A percentile compares a stretch with the other conserved stretches of the same genome.
These are phyloP conservation scores for Lissocephala sabroskyi DNA, from an alignment of 2,888 invertebrate species.

Conservation along the genomic window DNA sequence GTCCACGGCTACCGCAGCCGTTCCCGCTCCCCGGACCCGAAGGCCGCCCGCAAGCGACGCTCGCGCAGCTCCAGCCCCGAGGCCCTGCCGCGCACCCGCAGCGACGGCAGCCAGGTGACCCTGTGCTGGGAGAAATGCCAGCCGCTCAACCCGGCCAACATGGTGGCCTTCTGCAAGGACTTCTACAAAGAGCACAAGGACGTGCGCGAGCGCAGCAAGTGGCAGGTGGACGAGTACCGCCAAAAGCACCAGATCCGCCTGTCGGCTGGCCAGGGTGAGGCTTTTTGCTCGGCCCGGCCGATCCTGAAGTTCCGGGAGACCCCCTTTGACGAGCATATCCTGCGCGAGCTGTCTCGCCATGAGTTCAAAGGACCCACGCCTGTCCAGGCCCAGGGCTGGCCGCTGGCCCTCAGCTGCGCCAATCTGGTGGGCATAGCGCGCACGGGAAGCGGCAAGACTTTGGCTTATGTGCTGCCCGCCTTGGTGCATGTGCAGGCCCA, in stretches of 20 bases:
- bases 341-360: background rate
- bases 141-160: background rate
- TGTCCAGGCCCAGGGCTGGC: conserved; percentile 95
- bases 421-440: conserved; percentile 97
- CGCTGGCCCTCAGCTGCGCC: conserved; percentile 87
- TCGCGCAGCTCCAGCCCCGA: too few relatives aligned
- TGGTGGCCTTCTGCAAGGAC: background rate
- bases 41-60: too few relatives aligned
- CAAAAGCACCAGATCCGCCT: background rate
- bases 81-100: too few relatives aligned
- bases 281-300: conserved; percentile 2
- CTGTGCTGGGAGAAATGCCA: background rate
- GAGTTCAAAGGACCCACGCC: conserved; percentile 74
- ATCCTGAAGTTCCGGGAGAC: background rate
- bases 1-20: too few relatives aligned
- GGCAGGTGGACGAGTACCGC: background rate
- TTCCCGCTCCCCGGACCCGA: too few relatives aligned
- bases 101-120: too few relatives aligned
- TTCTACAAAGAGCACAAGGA: conserved; percentile 2
- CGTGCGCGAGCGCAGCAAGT: background rate
- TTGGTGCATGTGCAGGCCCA: conserved; percentile 93
- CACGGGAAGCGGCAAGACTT: conserved; percentile 93
- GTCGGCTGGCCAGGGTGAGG: background rate
- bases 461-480: conserved; percentile 94
- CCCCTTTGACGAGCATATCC: background rate